Base-by-base conservation (phyloP, 1,140 invertebrate species). In the Bombus vancouverensis region DNA sequence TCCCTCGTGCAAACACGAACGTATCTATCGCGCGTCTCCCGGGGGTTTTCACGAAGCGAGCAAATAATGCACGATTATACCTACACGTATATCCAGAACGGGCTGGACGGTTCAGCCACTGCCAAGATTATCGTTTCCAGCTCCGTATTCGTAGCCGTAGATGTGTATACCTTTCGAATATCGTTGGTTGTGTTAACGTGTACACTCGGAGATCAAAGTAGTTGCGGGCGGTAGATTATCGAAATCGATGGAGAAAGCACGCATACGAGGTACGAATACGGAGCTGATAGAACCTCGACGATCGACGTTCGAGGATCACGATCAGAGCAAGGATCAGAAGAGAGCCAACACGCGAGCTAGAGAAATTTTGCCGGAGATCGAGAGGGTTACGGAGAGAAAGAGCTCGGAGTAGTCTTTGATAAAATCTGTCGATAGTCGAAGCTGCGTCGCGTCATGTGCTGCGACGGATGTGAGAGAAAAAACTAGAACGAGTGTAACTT, bases 41-140 rank as follows among this genome's bases (percentile, higher is more conserved):
- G 70, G 47, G 34, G 47, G 42, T 85, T 81, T 65, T 83, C 74
- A 68, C 85, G 83, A 85, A 66, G 73, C 82, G 74, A 75, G 70
- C 81, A 81, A 86, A 90, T 83, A 80, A 88, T 86, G 87, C 89
- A 90, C 88, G 73, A 87, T 88, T 91, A 65, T 91, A 91, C 85
- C 82, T 89, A 74, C 86, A 93, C 91, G 90, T 92, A 89, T 95
- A 95, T 95, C 95, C 94, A 95, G 95, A 95, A 95, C 94, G 95
- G 95, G 95, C 93, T 95, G 92, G 92, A 95, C 94, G 94, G 94
- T 95, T 94, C 93, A 94, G 92, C 93, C 93, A 93, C 92, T 93
- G 93, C 93, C 91, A 93, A 90, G 75, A 88, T 79, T 85, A 68
- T 81, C 79, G 82, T 66, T 87, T 68, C 25, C 65, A 71, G 83